Evolutionary conservation across 53 echinoderm and acorn worm species (phyloP).

Genomic region (Holothuria scabra): DNA sequence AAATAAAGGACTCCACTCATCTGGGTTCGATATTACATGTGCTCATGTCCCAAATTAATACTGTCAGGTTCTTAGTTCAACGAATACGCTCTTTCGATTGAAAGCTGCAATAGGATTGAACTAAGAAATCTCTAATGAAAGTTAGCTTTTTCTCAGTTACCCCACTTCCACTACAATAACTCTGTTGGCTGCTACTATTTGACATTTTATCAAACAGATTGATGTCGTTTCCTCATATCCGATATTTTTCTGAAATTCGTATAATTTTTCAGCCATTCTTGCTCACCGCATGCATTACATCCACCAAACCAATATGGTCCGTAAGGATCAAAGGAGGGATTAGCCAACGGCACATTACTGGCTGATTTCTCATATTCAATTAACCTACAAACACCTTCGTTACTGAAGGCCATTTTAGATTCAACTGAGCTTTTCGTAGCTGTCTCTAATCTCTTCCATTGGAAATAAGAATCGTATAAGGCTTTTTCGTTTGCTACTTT

Average conservation of each 20-base stretch:
- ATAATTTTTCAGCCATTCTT: not conserved
- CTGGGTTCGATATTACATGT: too few species aligned
- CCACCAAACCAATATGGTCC: constrained; percentile 22
- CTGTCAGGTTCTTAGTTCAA: too few species aligned
- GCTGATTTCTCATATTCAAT: not conserved
- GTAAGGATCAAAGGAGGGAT: constrained; percentile 8
- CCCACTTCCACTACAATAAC: too few species aligned
- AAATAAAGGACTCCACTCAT: too few species aligned
- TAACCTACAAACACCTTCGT: constrained; percentile 9
- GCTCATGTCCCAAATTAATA: too few species aligned
- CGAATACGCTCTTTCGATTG: too few species aligned
- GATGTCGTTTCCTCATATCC: too few species aligned
- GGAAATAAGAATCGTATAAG: constrained; percentile 58
- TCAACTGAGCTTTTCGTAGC: not conserved
- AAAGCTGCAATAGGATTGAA: too few species aligned
- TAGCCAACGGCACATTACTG: not conserved
- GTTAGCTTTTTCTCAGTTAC: too few species aligned
- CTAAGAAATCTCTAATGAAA: too few species aligned
- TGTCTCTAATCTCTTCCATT: constrained; percentile 54
- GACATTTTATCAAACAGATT: too few species aligned
- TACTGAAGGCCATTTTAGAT: not conserved
- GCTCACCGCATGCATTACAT: constrained; percentile 12
- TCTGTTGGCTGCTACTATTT: too few species aligned
- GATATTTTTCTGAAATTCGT: not conserved
- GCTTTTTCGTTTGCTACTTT: constrained; percentile 32